These are phyloP conservation scores for Toxostoma redivivum DNA, from an alignment of 2,113 vertebrate species.

Conservation along the genomic window DNA sequence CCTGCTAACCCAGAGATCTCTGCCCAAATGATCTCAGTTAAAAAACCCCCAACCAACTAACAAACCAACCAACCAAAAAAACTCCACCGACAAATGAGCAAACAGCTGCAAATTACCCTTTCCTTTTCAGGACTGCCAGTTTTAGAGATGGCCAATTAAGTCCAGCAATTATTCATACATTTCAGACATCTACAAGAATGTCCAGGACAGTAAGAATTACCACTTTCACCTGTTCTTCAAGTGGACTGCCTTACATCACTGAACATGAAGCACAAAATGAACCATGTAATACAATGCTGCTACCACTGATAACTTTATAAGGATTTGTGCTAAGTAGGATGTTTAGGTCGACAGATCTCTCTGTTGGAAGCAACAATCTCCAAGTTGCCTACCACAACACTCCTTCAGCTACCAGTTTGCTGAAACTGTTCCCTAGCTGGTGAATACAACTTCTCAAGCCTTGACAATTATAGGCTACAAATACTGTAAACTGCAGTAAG, in stretches of 20 bases:
- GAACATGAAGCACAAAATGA: accelerated
- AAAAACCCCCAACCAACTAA: neutral
- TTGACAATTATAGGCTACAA: neutral
- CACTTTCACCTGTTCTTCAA: neutral
- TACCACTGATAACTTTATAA: neutral
- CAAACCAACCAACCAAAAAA: neutral
- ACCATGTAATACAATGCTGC: neutral
- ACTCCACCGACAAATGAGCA: neutral
- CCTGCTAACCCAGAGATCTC: neutral
- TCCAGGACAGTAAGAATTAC: neutral
- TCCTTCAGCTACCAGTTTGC: neutral
- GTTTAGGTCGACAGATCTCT: accelerated
- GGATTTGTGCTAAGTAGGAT: neutral
- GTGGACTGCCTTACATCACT: accelerated
- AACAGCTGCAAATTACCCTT: neutral
- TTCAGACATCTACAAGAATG: neutral
- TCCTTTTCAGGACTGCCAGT: neutral
- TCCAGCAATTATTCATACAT: neutral
- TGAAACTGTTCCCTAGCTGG: neutral
- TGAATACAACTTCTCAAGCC: accelerated
- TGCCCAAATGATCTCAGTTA: neutral
- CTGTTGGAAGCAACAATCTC: neutral
- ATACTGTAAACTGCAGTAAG: neutral
- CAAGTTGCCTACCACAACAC: accelerated
- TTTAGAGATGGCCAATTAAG: neutral